Conservation (phyloP, 2,888 invertebrate genomes). For the Scaptomyza flava region DNA sequence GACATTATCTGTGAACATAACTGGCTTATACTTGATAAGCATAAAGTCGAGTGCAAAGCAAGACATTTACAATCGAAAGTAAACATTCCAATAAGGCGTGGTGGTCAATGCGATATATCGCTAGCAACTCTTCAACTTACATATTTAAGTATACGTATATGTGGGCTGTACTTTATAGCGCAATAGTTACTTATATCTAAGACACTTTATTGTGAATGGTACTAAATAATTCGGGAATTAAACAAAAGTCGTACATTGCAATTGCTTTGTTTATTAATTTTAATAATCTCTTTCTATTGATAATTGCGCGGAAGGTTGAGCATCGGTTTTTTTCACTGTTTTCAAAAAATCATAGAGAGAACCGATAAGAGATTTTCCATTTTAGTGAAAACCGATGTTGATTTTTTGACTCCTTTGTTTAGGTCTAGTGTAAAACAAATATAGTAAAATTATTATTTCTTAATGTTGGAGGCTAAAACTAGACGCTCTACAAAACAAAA, state of each 20-base stretch:
- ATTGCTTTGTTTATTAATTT: not conserved
- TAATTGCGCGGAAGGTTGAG: not conserved
- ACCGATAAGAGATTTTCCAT: too few species aligned
- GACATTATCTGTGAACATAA: slow-evolving; percentile 32
- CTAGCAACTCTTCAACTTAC: not conserved
- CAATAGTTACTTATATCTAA: too few species aligned
- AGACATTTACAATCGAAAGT: not conserved
- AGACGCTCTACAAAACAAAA: too few species aligned
- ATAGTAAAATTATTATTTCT: too few species aligned
- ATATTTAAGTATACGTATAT: too few species aligned
- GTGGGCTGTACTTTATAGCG: too few species aligned
- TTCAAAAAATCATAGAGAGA: too few species aligned
- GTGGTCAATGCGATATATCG: not conserved
- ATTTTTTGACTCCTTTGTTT: too few species aligned
- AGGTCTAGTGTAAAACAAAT: too few species aligned
- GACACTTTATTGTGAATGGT: not conserved
- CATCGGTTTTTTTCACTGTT: too few species aligned
- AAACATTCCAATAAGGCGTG: not conserved
- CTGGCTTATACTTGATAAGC: slow-evolving; percentile 44
- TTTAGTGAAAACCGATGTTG: too few species aligned
- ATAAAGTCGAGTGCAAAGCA: not conserved
- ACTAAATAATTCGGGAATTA: not conserved
- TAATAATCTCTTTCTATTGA: not conserved
- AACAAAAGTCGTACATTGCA: not conserved
- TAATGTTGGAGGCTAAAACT: too few species aligned